These are phyloP conservation scores for Dermolepida albohirtum DNA, from an alignment of 2,888 invertebrate species.

Conservation along the genomic window DNA sequence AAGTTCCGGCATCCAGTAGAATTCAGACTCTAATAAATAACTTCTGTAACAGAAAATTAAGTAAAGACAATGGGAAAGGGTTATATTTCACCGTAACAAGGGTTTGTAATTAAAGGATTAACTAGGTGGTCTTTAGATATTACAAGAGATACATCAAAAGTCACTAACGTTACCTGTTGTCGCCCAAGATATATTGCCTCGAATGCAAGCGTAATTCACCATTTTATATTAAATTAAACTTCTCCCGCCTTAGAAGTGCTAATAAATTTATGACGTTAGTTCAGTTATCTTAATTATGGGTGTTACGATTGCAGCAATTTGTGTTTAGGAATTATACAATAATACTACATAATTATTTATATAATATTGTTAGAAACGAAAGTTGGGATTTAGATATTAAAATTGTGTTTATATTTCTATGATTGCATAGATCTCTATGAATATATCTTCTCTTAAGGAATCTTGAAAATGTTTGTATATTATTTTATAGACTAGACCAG, in stretches of 20 bases:
- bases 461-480: too few species aligned
- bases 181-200: constrained; percentile 28
- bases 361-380: too few species aligned
- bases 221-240: constrained; percentile 1
- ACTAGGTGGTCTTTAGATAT: constrained; percentile 45
- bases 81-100: constrained; percentile 45
- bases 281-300: too few species aligned
- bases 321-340: too few species aligned
- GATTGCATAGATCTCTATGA: too few species aligned
- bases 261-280: too few species aligned
- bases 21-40: constrained; percentile 37
- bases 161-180: constrained; percentile 39
- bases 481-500: too few species aligned
- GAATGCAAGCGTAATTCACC: neutral
- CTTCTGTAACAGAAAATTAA: constrained; percentile 43
- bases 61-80: constrained; percentile 43
- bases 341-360: too few species aligned
- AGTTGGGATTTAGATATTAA: too few species aligned
- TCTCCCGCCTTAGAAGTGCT: neutral
- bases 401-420: too few species aligned
- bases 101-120: constrained; percentile 44
- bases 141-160: constrained; percentile 44
- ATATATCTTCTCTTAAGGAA: too few species aligned
- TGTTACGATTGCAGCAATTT: too few species aligned
- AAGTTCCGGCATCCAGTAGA: constrained; percentile 10